Evolutionary conservation across 2,888 invertebrate species (phyloP), one percentile per base, ranked within the genome.

Genomic region (Acheta domesticus): DNA sequence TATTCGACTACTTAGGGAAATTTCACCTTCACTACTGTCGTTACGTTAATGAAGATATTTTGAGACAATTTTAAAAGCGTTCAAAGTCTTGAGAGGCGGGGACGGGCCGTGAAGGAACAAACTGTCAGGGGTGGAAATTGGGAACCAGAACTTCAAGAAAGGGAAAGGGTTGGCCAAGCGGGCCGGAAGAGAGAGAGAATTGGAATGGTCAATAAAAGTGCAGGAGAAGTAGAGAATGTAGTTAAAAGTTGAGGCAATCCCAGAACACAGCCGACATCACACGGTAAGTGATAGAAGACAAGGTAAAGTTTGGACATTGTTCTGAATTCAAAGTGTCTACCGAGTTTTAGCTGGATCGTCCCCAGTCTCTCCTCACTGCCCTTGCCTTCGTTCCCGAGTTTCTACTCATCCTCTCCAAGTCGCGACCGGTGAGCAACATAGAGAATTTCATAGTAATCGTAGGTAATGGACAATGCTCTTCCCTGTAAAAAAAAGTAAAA

Each of bases 241-340:
- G 62, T 62, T n/a, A 62, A 62, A 62, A 62, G 62, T 62, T 62
- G 62, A 62, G 8, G 62, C 62, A 62, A 62, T 62, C 16, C n/a
- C 62, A 62, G 62, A 62, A 62, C 62, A 62, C 62, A 12, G n/a
- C 62, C n/a, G 62, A 62, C 62, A 62, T 62, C 62, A 62, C 62
- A n/a, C 62, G 8, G 62, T 62, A 62, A 62, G 62, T 62, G 62
- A 62, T 62, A 62, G 62, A 62, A 62, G 62, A 62, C 62, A 62
- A 19, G 62, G 62, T 62, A 62, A 62, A 62, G 62, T 62, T 62
- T 14, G 62, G n/a, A 62, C 62, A 62, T 62, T 62, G 62, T 62
- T 62, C n/a, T 62, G 62, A 62, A 62, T 62, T 62, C 62, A 62
- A 62, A 62, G 62, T 62, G 62, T 62, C 62, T 62, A 62, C 62